phyloP scores from a whole-genome alignment of 2,113 vertebrate genomes.

The Misgurnus mizolepis region DNA sequence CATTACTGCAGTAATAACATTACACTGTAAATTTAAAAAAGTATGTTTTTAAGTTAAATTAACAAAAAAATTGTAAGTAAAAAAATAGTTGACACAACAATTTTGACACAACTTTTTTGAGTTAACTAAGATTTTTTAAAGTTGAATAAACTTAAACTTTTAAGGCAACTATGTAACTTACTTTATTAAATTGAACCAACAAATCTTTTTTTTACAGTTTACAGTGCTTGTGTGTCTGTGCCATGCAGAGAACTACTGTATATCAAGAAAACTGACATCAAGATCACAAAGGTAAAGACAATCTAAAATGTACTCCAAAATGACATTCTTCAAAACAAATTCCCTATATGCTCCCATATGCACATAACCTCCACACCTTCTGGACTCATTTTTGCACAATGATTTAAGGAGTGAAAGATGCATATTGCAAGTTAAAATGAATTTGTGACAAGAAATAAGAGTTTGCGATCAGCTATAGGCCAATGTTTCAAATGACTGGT shows the following conservation, averaged over 20 bases:
- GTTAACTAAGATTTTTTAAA: no score
- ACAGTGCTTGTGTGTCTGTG: not conserved
- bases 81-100: no score
- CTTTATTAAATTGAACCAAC: no score
- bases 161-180: no score
- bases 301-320: not conserved
- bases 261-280: constrained; percentile 12
- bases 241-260: constrained; percentile 20
- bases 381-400: not conserved
- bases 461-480: not conserved
- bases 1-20: not conserved
- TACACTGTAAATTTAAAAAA: no score
- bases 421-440: not conserved
- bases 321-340: no score
- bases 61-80: no score
- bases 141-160: no score
- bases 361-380: not conserved
- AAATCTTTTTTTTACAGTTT: not conserved
- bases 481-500: not conserved
- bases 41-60: no score
- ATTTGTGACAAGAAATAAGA: not conserved
- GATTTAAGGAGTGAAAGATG: not conserved
- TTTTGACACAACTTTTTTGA: no score
- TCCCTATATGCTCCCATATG: not conserved
- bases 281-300: constrained; percentile 28